Evolutionary conservation across 2,888 invertebrate species (phyloP).

Genomic region (Drosophila flavopinicola): DNA sequence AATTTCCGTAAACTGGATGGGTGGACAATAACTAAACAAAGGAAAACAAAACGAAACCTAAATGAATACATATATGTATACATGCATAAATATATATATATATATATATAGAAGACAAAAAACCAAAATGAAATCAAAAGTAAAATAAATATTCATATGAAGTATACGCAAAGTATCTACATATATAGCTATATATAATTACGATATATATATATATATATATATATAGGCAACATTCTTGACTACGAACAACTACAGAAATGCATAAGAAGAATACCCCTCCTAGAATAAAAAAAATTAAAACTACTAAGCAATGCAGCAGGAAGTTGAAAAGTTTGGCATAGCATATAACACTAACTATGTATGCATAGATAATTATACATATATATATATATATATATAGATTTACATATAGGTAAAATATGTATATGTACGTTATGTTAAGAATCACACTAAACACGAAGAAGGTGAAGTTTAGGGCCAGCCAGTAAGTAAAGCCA

Average conservation of each 20-base stretch:
- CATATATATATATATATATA: slow-evolving; percentile 18
- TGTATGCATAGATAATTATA: slow-evolving; percentile 20
- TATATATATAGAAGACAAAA: slow-evolving; percentile 19
- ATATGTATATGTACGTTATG: slow-evolving; percentile 24
- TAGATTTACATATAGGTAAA: slow-evolving; percentile 21
- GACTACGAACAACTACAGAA: slow-evolving; percentile 11
- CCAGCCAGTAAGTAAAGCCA: slow-evolving; percentile 28
- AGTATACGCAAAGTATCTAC: slow-evolving; percentile 40
- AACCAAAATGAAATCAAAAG: slow-evolving; percentile 20
- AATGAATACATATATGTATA: slow-evolving; percentile 30
- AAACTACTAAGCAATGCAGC: slow-evolving; percentile 58
- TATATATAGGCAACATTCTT: too few relatives aligned
- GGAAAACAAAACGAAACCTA: slow-evolving; percentile 34
- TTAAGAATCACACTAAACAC: slow-evolving; percentile 28
- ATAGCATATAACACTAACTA: slow-evolving; percentile 15
- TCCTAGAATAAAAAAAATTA: neutral
- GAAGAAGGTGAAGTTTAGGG: slow-evolving; percentile 18
- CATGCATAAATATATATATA: slow-evolving; percentile 23
- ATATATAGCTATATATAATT: slow-evolving; percentile 41
- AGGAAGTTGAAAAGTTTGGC: slow-evolving; percentile 46
- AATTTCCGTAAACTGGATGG: slow-evolving; percentile 83
- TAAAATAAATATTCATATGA: slow-evolving; percentile 44
- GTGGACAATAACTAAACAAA: slow-evolving; percentile 84
- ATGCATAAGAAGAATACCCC: slow-evolving; percentile 8
- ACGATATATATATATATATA: slow-evolving; percentile 31